Conservation (phyloP, 2,797 vertebrate genomes). For the Echeneis naucrates region DNA sequence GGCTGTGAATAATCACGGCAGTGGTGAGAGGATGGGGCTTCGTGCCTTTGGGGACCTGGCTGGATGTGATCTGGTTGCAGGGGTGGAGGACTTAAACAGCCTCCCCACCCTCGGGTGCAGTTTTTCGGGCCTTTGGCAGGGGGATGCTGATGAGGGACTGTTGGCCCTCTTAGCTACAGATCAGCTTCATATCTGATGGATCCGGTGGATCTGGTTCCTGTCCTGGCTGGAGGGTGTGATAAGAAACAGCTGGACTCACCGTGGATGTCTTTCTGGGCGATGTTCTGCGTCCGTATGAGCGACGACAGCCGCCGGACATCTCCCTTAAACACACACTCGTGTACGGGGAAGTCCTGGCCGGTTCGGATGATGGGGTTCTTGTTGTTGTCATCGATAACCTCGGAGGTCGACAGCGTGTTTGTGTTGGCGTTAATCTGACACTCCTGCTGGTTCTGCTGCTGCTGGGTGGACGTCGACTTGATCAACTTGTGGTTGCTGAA, state of each 20-base stretch:
- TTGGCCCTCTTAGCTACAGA: slow-evolving; percentile 46
- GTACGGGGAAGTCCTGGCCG: slow-evolving; percentile 90
- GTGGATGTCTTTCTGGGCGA: slow-evolving; percentile 95
- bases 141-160: slow-evolving; percentile 26
- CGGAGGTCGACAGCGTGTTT: slow-evolving; percentile 73
- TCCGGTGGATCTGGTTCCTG: not conserved
- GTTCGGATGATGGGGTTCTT: slow-evolving; percentile 81
- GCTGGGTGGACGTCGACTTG: slow-evolving; percentile 80
- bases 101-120: not conserved
- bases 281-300: slow-evolving; percentile 96
- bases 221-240: not conserved
- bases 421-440: slow-evolving; percentile 82
- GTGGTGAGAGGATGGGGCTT: not conserved
- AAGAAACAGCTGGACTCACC: slow-evolving; percentile 84
- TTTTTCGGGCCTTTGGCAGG: slow-evolving; percentile 45
- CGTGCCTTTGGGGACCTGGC: not conserved
- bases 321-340: slow-evolving; percentile 96
- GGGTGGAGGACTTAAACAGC: not conserved
- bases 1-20: not conserved
- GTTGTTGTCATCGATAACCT: slow-evolving; percentile 83
- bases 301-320: slow-evolving; percentile 95
- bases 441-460: slow-evolving; percentile 67
- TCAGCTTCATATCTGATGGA: slow-evolving; percentile 20
- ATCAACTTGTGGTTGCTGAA: slow-evolving; percentile 89
- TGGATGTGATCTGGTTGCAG: not conserved